Evolutionary conservation across 2,113 vertebrate genomes (phyloP), one percentile per base, ranked within the genome.

Genomic region (Corythoichthys haematopterus): DNA sequence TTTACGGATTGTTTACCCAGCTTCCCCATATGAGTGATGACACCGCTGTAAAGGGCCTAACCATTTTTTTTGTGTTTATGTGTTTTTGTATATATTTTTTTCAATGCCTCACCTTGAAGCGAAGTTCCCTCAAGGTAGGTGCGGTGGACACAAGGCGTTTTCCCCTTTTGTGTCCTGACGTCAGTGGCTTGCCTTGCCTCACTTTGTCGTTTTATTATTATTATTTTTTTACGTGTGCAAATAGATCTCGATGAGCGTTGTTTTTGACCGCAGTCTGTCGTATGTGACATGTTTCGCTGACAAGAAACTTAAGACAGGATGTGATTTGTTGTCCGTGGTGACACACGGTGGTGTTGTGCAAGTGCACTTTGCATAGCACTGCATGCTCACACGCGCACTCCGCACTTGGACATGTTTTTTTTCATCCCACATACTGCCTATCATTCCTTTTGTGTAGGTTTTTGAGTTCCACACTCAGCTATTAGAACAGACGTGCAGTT

Each of bases 81-180:
- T 69, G 33, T 70, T 58, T 79, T 64, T 76, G 68, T 80, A 52
- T 87, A 71, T 86, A 65, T 87, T 77, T 89, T 83, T 86, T 87
- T 82, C 1, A 57, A 79, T 88, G 85, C 82, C 66, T 82, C 84
- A 77, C 89, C 80, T 81, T 89, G 89, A 91, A 91, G 89, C 88
- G 85, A 91, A 81, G 84, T 86, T 90, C 80, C 75, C 83, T 81
- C 78, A 90, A 91, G 90, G 90, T 91, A 91, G 89, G 90, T 90
- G 62, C 37, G 64, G 70, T 6, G 64, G 72, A 64, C 59, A 73
- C 74, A 62, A 82, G 71, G 51, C 48, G 66, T 73, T 84, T 28
- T 82, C 77, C 85, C 72, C 80, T 72, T 80, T 67, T 75, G 67
- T 88, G 67, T 66, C 73, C 59, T 56, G 72, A 67, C 62, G 38